A percentile compares a stretch with the other conserved stretches of the same genome.
phyloP scores from a whole-genome alignment of 2,113 vertebrate species.

The Stegostoma tigrinum region DNA sequence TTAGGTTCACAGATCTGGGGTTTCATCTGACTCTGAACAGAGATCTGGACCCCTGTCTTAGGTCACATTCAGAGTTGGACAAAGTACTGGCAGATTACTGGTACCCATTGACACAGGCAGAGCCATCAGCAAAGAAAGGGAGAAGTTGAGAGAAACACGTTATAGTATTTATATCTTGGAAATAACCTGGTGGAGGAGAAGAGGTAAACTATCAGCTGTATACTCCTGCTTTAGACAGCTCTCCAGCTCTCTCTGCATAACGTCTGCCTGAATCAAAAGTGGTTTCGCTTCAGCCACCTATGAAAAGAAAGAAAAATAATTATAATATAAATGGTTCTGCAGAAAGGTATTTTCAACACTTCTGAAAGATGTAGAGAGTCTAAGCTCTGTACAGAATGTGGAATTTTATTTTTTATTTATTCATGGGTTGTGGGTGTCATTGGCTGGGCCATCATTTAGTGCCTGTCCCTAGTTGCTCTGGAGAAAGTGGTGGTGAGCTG shows the following conservation, averaged over 20 bases:
- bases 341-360: neutral
- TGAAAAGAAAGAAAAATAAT: slow-evolving; percentile 28
- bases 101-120: neutral
- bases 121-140: neutral
- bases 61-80: too few species aligned
- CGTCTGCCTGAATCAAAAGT: slow-evolving; percentile 54
- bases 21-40: too few species aligned
- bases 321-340: neutral
- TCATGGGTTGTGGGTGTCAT: too few species aligned
- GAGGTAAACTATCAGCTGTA: slow-evolving; percentile 49
- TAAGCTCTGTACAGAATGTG: too few species aligned
- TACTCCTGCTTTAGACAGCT: slow-evolving; percentile 58
- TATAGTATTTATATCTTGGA: neutral
- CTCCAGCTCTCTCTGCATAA: slow-evolving; percentile 66
- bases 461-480: too few species aligned
- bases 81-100: neutral
- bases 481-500: too few species aligned
- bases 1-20: too few species aligned
- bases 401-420: too few species aligned
- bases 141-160: neutral
- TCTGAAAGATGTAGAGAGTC: neutral
- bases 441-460: too few species aligned
- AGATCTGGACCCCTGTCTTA: too few species aligned
- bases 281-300: slow-evolving; percentile 49
- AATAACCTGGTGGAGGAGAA: slow-evolving; percentile 55